Conservation (phyloP, 35 echinoderm and acorn worm species). For the Diadema setosum region DNA sequence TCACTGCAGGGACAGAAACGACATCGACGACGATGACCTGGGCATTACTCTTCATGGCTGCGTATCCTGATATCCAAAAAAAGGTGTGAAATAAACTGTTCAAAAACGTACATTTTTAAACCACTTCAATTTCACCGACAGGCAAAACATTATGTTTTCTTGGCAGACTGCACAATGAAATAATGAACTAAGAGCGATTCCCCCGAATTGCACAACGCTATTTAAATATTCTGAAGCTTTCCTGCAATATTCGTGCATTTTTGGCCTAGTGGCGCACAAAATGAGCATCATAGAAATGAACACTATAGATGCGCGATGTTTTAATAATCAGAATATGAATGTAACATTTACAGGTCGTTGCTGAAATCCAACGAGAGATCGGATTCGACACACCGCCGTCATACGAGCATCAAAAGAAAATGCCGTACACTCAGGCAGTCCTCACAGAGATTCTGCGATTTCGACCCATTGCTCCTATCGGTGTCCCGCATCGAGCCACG, state of each 20-base stretch:
- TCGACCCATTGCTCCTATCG: background rate
- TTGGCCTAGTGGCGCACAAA: too few relatives aligned
- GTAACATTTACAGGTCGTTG: too few relatives aligned
- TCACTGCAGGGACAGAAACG: conserved; percentile 80
- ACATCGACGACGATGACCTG: conserved; percentile 62
- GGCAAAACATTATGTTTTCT: too few relatives aligned
- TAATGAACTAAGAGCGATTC: too few relatives aligned
- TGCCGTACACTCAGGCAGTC: conserved; percentile 68
- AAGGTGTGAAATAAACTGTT: conserved; percentile 49
- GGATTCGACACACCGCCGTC: background rate
- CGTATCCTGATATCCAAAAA: conserved; percentile 59
- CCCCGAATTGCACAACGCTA: too few relatives aligned
- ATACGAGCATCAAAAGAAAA: background rate
- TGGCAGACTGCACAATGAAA: too few relatives aligned
- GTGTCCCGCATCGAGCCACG: conserved; percentile 31
- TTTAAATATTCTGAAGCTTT: too few relatives aligned
- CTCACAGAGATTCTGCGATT: conserved; percentile 47
- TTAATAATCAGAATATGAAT: background rate
- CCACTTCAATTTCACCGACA: too few relatives aligned
- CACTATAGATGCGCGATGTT: too few relatives aligned
- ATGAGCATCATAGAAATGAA: too few relatives aligned
- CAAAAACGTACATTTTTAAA: too few relatives aligned
- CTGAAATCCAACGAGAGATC: background rate
- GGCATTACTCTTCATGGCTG: conserved; percentile 62
- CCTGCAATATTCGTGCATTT: too few relatives aligned